Percentiles rank a stretch among this genome's conserved stretches.
These are phyloP conservation scores for Ctenodactylus gundi DNA, from an alignment of 2,113 vertebrate species.

Conservation along the genomic window DNA sequence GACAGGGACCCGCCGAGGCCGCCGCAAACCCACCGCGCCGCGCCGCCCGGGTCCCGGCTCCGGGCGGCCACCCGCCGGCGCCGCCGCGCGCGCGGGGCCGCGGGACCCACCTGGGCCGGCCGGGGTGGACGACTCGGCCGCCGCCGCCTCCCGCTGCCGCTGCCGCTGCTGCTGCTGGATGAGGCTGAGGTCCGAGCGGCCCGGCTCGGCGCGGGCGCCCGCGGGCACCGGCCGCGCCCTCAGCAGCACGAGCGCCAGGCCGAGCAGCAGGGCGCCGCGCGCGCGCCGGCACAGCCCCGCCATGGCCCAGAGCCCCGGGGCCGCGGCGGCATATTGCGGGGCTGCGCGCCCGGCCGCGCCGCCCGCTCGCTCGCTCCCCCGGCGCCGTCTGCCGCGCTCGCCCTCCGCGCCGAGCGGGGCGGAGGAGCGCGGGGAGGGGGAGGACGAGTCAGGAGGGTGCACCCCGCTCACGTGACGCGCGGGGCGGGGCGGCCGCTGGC, in stretches of 20 bases:
- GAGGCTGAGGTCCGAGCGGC: slow-evolving; percentile 77
- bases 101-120: slow-evolving; percentile 55
- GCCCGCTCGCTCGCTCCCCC: slow-evolving; percentile 6
- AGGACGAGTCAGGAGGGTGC: background rate
- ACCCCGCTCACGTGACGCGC: slow-evolving; percentile 61
- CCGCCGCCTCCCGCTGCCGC: slow-evolving; percentile 66
- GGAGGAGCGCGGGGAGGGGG: background rate
- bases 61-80: background rate
- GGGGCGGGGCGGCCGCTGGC: background rate
- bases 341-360: slow-evolving; percentile 56
- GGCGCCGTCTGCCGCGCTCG: background rate
- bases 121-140: background rate
- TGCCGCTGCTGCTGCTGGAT: slow-evolving; percentile 68
- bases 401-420: background rate
- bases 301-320: slow-evolving; percentile 82
- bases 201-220: slow-evolving; percentile 60
- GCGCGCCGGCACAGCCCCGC: slow-evolving; percentile 72
- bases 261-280: slow-evolving; percentile 70
- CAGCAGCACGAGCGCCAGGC: slow-evolving; percentile 74
- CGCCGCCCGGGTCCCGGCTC: background rate
- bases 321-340: slow-evolving; percentile 83
- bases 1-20: too few relatives aligned
- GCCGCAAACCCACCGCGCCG: background rate
- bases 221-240: slow-evolving; percentile 54
- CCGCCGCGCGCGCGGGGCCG: background rate